Conservation (phyloP, 2,888 invertebrate genomes). For the Oegoconia quadripuncta region DNA sequence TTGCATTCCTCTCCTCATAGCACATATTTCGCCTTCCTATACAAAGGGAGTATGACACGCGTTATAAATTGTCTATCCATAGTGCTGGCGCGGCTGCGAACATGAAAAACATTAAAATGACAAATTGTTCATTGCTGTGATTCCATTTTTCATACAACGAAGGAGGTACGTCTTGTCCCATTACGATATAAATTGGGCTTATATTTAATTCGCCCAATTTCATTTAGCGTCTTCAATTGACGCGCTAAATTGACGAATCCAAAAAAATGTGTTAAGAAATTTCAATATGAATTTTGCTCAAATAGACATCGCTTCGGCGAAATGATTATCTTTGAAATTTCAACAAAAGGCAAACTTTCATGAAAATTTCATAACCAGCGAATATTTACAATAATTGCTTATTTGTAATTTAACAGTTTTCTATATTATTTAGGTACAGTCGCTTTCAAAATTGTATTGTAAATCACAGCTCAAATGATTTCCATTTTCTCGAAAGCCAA, state of each 20-base stretch:
- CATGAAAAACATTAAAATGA: conserved; percentile 66
- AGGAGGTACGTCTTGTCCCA: conserved; percentile 37
- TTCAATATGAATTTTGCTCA: conserved; percentile 17
- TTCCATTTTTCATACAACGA: conserved; percentile 59
- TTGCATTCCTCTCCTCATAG: conserved; percentile 44
- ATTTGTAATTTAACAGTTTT: too few species aligned
- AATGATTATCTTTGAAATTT: background rate
- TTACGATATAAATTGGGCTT: conserved; percentile 24
- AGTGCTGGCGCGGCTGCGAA: conserved; percentile 41
- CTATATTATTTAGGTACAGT: too few species aligned
- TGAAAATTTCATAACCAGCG: too few species aligned
- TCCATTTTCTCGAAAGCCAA: too few species aligned
- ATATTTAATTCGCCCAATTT: conserved; percentile 50
- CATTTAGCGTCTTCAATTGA: conserved; percentile 32
- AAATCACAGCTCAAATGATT: too few species aligned
- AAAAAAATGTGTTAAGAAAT: conserved; percentile 32
- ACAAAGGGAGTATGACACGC: conserved; percentile 49
- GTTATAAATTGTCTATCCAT: conserved; percentile 59
- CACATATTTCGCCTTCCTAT: conserved; percentile 40
- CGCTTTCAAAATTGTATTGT: too few species aligned
- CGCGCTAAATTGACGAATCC: conserved; percentile 33
- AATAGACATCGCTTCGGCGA: conserved; percentile 18
- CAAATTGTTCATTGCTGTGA: conserved; percentile 60
- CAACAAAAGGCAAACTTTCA: too few species aligned
- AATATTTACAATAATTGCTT: too few species aligned